A percentile compares a stretch with the other conserved stretches of the same genome.
Evolutionary conservation across 2,888 invertebrate genomes (phyloP).

Genomic region (Melanostoma mellinum): DNA sequence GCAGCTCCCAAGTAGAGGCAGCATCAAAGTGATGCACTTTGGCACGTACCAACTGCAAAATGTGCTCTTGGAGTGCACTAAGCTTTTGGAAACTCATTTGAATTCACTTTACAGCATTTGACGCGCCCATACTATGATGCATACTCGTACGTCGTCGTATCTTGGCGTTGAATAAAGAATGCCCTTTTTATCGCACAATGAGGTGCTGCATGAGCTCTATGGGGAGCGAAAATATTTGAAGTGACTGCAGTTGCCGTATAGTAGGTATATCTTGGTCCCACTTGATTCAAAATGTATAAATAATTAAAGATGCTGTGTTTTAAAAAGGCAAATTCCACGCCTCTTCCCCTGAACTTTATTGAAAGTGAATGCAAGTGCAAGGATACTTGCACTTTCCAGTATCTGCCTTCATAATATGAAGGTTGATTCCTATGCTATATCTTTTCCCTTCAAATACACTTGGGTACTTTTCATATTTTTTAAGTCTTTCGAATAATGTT

Average conservation of each 20-base stretch:
- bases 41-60: slow-evolving; percentile 68
- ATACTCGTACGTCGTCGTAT: slow-evolving; percentile 14
- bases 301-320: slow-evolving; percentile 46
- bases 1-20: slow-evolving; percentile 12
- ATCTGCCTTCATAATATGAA: too few relatives aligned
- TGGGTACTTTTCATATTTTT: neutral
- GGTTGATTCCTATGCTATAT: neutral
- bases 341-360: neutral
- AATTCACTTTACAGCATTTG: slow-evolving; percentile 50
- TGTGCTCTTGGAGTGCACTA: slow-evolving; percentile 55
- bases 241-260: slow-evolving; percentile 46
- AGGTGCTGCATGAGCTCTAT: slow-evolving; percentile 6
- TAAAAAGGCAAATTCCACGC: neutral
- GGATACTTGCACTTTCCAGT: neutral
- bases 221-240: slow-evolving; percentile 43
- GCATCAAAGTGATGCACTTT: slow-evolving; percentile 58
- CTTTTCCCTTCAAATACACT: neutral
- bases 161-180: slow-evolving; percentile 14
- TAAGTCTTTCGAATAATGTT: too few relatives aligned
- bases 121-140: slow-evolving; percentile 13
- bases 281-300: slow-evolving; percentile 46
- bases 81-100: slow-evolving; percentile 58
- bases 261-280: slow-evolving; percentile 21
- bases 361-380: neutral
- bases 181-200: neutral